phyloP scores from a whole-genome alignment of 2,113 vertebrate species.

The Chamaetylas fuelleborni region DNA sequence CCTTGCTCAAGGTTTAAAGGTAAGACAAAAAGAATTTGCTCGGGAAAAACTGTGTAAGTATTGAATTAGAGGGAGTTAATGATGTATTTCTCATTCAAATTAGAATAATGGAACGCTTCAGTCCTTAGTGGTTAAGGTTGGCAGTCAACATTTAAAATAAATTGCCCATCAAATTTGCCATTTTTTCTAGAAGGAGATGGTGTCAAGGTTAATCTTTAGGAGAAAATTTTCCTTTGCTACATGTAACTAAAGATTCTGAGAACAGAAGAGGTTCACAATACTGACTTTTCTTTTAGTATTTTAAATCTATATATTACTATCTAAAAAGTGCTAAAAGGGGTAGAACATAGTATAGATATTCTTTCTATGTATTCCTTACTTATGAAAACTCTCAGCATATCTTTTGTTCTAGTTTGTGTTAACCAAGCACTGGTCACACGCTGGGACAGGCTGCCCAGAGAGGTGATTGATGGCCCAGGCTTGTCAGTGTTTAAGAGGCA shows the following conservation, averaged over 20 bases:
- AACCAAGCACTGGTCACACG: background rate
- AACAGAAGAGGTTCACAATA: background rate
- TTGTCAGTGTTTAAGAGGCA: background rate
- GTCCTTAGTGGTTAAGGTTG: background rate
- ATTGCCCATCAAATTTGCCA: background rate
- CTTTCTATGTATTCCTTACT: background rate
- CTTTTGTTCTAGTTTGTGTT: background rate
- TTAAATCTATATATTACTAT: background rate
- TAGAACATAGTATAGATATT: background rate
- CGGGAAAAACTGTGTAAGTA: background rate
- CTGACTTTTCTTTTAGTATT: background rate
- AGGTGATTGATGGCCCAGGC: background rate
- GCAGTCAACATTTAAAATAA: background rate
- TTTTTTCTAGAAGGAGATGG: background rate
- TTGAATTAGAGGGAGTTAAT: background rate
- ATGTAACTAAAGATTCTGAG: background rate
- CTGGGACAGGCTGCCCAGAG: background rate
- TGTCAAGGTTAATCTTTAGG: background rate
- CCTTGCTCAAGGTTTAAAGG: constrained; percentile 80
- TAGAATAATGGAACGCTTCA: background rate
- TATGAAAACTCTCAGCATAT: background rate
- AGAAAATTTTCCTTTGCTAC: background rate
- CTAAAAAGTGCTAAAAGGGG: background rate
- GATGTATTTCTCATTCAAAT: background rate
- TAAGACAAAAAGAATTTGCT: constrained; percentile 20